Evolutionary conservation across 2,888 invertebrate genomes (phyloP).

Genomic region (Bombylius major): DNA sequence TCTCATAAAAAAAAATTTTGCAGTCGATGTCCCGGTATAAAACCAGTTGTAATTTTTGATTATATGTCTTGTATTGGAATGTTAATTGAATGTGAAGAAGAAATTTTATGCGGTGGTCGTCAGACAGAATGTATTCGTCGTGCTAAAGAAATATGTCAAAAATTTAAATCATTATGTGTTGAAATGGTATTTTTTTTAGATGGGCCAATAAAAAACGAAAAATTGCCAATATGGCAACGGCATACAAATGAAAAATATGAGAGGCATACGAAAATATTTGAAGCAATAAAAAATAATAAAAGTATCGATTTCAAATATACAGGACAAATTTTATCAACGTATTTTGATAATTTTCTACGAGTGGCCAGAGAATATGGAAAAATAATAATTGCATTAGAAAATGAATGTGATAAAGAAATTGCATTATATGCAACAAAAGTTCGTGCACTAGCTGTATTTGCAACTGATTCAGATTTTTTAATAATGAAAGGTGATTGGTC

Average conservation of each 20-base stretch:
- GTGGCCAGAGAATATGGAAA: conserved; percentile 9
- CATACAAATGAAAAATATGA: conserved; percentile 5
- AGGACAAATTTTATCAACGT: conserved; percentile 3
- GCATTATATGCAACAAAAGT: conserved; percentile 7
- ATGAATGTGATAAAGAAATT: conserved; percentile 10
- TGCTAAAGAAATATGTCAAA: conserved; percentile 3
- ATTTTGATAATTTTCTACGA: conserved; percentile 6
- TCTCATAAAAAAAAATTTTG: background rate
- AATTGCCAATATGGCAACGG: conserved; percentile 4
- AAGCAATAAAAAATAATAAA: conserved; percentile 3
- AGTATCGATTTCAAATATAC: background rate
- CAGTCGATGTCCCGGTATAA: background rate
- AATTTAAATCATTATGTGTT: conserved; percentile 5
- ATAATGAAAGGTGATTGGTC: conserved; percentile 10
- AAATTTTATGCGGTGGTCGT: conserved; percentile 9
- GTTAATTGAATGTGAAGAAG: background rate
- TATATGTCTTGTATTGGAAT: conserved; percentile 6
- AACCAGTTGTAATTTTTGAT: conserved; percentile 10
- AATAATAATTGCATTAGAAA: conserved; percentile 8
- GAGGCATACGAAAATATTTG: background rate
- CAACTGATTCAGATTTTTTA: conserved; percentile 12
- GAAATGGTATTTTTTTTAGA: conserved; percentile 10
- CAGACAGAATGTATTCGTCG: background rate
- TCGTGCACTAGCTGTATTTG: conserved; percentile 6
- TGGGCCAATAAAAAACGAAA: conserved; percentile 10